phyloP scores from a whole-genome alignment of 2,888 invertebrate species.

The Oxyteleia sp. region DNA sequence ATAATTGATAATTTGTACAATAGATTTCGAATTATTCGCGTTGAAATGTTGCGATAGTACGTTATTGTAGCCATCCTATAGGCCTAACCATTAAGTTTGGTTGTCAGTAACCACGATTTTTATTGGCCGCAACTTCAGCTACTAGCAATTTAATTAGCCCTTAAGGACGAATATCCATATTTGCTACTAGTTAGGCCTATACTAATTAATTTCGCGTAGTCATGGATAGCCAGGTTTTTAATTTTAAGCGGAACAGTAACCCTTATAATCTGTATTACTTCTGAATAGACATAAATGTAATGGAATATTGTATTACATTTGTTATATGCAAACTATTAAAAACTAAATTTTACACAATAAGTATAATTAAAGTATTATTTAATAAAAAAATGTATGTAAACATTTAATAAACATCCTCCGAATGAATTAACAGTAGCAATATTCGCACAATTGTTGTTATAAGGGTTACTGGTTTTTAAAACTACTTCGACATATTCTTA shows the following conservation, averaged over 20 bases:
- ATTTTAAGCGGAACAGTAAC: not conserved
- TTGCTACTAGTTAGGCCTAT: not conserved
- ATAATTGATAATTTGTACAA: not conserved
- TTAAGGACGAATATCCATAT: not conserved
- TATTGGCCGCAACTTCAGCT: not conserved
- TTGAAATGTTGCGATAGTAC: not conserved
- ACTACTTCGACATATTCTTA: no score
- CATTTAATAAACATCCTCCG: no score
- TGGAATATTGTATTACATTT: no score
- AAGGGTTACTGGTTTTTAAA: no score
- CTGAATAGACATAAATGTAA: no score
- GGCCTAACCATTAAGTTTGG: not conserved
- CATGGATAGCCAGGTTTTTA: not conserved
- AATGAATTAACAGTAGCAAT: no score
- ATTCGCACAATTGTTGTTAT: no score
- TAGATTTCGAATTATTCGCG: constrained; percentile 3
- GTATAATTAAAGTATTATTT: no score
- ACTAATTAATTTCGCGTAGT: not conserved
- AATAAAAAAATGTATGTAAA: no score
- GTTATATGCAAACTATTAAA: no score
- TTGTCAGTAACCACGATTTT: not conserved
- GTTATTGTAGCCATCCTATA: not conserved
- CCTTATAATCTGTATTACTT: no score
- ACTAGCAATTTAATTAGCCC: not conserved
- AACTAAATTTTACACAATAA: no score